Evolutionary conservation across 2,113 vertebrate species (phyloP), one percentile per base, ranked within the genome.

Genomic region (Conger conger): DNA sequence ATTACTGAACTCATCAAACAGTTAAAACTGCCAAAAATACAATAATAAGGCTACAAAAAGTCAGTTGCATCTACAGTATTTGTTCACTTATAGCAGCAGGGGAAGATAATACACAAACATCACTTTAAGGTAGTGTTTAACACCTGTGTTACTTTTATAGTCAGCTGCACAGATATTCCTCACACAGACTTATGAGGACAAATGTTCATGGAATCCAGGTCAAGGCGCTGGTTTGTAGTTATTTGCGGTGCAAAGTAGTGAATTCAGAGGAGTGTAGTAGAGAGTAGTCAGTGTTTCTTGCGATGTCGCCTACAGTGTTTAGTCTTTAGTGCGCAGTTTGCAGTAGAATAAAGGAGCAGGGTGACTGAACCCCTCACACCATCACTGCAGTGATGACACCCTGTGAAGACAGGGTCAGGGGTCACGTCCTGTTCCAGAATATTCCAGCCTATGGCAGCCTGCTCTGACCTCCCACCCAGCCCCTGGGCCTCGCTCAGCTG

Each of bases 361-460:
- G 7, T n/a, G 8, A 4, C 40, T 27, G 42, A 53, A 1, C 20
- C n/a, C 42, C 27, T 80, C 79, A 27, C 15, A 20, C 37, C 42
- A 13, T n/a, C 7, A n/a, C 18, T 30, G 6, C 79, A 11, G 35
- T 23, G 79, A 42, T 17, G 79, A 27, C 79, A n/a, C 15, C 79
- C 38, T 18, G 38, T 42, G 40, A 30, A 18, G 1, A 27, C 16
- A 13, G 23, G 45, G 40, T 50, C 79, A 30, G 38, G 13, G 79
- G 42, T n/a, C 30, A 6, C 17, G 79, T 33, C n/a, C 40, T 80
- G 79, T 80, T 42, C 45, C 79, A 33, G 36, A 80, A 27, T 3
- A 37, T 80, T 80, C 27, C 79, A 80, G 79, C n/a, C 1, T 53
- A 42, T 42, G 40, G 77, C 38, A 80, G 79, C 45, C 79, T 50